Evolutionary conservation across 2,113 vertebrate genomes (phyloP).

Genomic region (Meles meles): DNA sequence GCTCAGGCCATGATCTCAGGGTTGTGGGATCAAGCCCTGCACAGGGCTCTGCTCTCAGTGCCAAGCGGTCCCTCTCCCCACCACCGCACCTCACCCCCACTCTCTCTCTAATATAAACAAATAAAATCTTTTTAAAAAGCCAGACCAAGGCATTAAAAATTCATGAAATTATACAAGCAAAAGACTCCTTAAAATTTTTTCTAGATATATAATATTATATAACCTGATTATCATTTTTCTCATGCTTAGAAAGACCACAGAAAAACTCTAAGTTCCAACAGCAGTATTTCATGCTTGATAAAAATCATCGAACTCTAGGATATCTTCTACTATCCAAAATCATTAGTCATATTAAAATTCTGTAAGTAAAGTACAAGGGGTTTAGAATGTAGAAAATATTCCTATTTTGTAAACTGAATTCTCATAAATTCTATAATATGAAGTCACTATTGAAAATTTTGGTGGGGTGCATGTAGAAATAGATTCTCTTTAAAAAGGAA

Average conservation of each 20-base stretch:
- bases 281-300: background rate
- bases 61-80: background rate
- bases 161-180: background rate
- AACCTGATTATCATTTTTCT: background rate
- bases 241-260: background rate
- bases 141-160: background rate
- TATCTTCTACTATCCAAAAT: background rate
- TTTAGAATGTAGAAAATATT: background rate
- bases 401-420: background rate
- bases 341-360: background rate
- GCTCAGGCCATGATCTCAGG: background rate
- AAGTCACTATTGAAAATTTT: background rate
- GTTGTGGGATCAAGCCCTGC: background rate
- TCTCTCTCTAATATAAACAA: background rate
- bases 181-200: background rate
- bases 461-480: background rate
- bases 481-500: background rate
- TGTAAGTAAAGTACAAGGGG: background rate
- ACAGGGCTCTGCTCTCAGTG: background rate
- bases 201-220: background rate
- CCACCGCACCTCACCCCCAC: too few relatives aligned
- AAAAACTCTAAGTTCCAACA: background rate
- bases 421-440: background rate
- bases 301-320: background rate
- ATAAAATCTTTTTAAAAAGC: background rate